Base-by-base conservation (phyloP, 2,113 vertebrate genomes). In the Garra rufa region DNA sequence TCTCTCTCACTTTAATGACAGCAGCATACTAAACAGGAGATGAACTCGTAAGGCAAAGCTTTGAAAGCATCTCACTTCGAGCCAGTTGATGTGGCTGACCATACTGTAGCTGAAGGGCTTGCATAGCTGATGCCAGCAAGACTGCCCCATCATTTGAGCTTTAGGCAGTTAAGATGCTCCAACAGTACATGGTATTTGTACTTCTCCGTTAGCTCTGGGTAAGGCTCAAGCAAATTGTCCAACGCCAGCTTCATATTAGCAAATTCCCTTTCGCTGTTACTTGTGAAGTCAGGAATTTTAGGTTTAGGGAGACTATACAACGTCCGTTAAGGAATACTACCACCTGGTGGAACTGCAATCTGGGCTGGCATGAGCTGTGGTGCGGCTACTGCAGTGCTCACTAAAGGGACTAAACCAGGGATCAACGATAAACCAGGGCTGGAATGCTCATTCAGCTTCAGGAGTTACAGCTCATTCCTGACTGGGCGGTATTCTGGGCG, bases 161-260 rank as follows among this genome's bases (percentile, higher is more conserved):
- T n/a, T n/a, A n/a, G 69, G 67, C 4, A 44, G 28, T 43, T 71
- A 1, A 71, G 69, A 14, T 71, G 38, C 11, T 71, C 69, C 17
- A 71, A 4, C 17, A 71, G 41, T 15, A 43, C 28, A 26, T 71
- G 69, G 69, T 71, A 71, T n/a, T 71, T 71, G 3, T 71, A 71
- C 13, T 69, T 69, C 28, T 69, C 65, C 2, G 13, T 13, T 69
- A 69, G 4, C 65, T 69, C 65, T 34, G 65, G 0, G 28, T 70
- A 8, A 19, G 28, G 67, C 30, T 41, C 30, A 0, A 38, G 67
- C 14, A 67, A 21, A 6, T n/a, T 71, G 69, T 43, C 69, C 17
- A 44, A 21, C 11, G 38, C 38, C 11, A 71, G 14, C 38, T 71
- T 71, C 17, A 71, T 21, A 41, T 71, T 71, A n/a, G 69, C 34